Conservation (phyloP, 2,113 vertebrate species). For the Lophius piscatorius region DNA sequence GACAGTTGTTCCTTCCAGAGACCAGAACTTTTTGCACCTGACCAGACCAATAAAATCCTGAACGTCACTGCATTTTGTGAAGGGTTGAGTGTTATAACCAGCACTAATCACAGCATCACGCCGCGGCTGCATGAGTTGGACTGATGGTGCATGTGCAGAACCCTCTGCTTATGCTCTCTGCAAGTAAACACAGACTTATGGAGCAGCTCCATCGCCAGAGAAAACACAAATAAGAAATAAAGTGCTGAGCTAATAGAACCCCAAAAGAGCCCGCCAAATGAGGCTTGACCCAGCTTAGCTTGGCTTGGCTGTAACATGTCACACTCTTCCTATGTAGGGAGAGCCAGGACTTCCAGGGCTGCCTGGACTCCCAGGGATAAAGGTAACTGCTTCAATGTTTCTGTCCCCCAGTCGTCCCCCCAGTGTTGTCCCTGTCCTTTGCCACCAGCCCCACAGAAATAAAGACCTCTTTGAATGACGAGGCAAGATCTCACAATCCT, state of each 20-base stretch:
- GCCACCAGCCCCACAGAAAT: conserved; percentile 26
- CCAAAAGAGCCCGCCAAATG: conserved; percentile 50
- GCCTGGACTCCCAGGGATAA: conserved; percentile 99
- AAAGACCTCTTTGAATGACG: conserved; percentile 8
- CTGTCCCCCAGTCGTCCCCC: conserved; percentile 44
- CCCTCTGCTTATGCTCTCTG: conserved; percentile 35
- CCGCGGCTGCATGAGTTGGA: conserved; percentile 67
- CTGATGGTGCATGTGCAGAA: conserved; percentile 66
- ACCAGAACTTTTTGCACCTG: conserved; percentile 53
- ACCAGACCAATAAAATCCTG: conserved; percentile 42
- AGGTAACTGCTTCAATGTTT: conserved; percentile 90
- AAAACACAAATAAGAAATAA: conserved; percentile 36
- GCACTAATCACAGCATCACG: conserved; percentile 64
- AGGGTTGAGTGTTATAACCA: conserved; percentile 59
- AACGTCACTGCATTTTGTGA: conserved; percentile 44
- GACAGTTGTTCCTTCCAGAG: conserved; percentile 40
- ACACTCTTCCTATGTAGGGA: conserved; percentile 96
- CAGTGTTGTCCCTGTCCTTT: conserved; percentile 53
- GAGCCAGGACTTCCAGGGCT: conserved; percentile 99
- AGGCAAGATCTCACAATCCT: conserved; percentile 7
- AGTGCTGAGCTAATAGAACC: conserved; percentile 26
- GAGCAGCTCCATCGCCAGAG: neutral
- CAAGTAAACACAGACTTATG: conserved; percentile 21
- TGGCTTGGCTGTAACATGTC: conserved; percentile 88
- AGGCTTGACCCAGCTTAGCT: conserved; percentile 71